Conservation (phyloP, 2,113 vertebrate species). For the Oenanthe oenanthe region DNA sequence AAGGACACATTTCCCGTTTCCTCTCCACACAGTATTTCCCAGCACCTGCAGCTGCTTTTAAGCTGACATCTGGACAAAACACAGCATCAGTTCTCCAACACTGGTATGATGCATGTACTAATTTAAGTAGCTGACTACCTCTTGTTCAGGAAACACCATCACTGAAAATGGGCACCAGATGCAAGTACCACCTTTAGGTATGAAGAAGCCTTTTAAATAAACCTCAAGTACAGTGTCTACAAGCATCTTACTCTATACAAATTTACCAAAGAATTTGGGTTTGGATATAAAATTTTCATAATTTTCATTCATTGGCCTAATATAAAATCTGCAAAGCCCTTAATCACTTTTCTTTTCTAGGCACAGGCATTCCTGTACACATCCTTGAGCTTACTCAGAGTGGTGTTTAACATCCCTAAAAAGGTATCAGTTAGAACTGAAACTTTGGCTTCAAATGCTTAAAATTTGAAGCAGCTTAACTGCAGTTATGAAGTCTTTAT, state of each 20-base stretch:
- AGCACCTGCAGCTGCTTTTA: not conserved
- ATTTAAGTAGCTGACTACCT: too few species aligned
- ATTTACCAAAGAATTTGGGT: not conserved
- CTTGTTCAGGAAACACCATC: not conserved
- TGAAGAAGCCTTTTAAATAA: not conserved
- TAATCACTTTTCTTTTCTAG: not conserved
- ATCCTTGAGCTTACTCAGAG: not conserved
- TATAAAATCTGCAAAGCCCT: not conserved
- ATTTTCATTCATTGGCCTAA: not conserved
- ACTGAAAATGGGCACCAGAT: not conserved
- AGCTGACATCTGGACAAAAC: not conserved
- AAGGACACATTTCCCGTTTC: not conserved
- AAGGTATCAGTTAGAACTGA: not conserved
- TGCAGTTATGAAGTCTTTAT: not conserved
- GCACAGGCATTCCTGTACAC: accelerated
- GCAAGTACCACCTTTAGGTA: not conserved
- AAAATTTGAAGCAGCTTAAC: not conserved
- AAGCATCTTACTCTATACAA: not conserved
- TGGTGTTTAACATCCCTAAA: accelerated
- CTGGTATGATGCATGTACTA: accelerated
- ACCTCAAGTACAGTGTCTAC: not conserved
- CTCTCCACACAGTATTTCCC: not conserved
- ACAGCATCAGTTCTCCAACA: not conserved
- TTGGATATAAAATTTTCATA: not conserved
- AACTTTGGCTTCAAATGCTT: not conserved